Percentiles rank a stretch among this genome's conserved stretches.
phyloP scores from a whole-genome alignment of 2,113 vertebrate genomes.

The Felis catus region F.catus_Fca126_mat1.0 CM031426.1:42871501-42872000 shows the following conservation, averaged over 20 bases:
- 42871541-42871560: not conserved
- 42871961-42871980: not conserved
- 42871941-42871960: not conserved
- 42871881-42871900: slow-evolving; percentile 20
- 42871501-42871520: not conserved
- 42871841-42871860: too few relatives aligned
- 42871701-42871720: not conserved
- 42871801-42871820: not conserved
- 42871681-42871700: not conserved
- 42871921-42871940: slow-evolving; percentile 30
- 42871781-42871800: not conserved
- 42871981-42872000: not conserved
- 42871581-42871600: not conserved
- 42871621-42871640: not conserved
- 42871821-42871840: not conserved
- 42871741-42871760: slow-evolving; percentile 3
- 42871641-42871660: not conserved
- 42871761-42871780: slow-evolving; percentile 9
- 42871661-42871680: not conserved
- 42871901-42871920: not conserved
- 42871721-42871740: not conserved
- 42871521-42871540: not conserved
- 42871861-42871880: not conserved
- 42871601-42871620: not conserved
- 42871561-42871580: not conserved